phyloP scores from a whole-genome alignment of 2,113 vertebrate species.

The Brachypodius melanocephalos region DNA sequence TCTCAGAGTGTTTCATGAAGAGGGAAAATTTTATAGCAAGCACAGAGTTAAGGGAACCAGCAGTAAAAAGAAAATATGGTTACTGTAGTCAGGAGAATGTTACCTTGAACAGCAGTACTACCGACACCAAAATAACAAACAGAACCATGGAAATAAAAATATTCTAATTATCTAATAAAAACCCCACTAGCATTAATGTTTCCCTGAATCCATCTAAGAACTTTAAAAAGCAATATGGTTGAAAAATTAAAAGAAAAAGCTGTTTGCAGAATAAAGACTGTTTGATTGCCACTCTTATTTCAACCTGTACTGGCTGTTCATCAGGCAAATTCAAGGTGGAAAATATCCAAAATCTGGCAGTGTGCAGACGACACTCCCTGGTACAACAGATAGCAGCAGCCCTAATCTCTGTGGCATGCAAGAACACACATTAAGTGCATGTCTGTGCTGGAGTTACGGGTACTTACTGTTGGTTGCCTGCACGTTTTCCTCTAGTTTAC shows the following conservation, averaged over 20 bases:
- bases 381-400: not conserved
- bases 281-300: not conserved
- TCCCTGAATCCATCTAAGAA: not conserved
- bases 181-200: not conserved
- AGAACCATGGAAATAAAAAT: not conserved
- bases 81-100: not conserved
- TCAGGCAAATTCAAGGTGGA: not conserved
- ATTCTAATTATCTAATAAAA: not conserved
- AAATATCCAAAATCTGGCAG: not conserved
- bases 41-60: not conserved
- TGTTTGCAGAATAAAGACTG: not conserved
- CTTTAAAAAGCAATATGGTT: not conserved
- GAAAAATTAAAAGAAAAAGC: not conserved
- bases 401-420: not conserved
- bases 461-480: conserved; percentile 96
- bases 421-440: not conserved
- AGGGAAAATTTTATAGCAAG: not conserved
- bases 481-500: conserved; percentile 93
- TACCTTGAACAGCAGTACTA: not conserved
- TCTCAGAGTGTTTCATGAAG: not conserved
- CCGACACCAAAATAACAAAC: not conserved
- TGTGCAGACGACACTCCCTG: not conserved
- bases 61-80: not conserved
- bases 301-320: not conserved
- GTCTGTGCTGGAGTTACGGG: not conserved